Percentiles rank a stretch among this genome's conserved stretches.
Evolutionary conservation across 2,888 invertebrate species (phyloP).

Genomic region (Cerceris ruficornis): DNA sequence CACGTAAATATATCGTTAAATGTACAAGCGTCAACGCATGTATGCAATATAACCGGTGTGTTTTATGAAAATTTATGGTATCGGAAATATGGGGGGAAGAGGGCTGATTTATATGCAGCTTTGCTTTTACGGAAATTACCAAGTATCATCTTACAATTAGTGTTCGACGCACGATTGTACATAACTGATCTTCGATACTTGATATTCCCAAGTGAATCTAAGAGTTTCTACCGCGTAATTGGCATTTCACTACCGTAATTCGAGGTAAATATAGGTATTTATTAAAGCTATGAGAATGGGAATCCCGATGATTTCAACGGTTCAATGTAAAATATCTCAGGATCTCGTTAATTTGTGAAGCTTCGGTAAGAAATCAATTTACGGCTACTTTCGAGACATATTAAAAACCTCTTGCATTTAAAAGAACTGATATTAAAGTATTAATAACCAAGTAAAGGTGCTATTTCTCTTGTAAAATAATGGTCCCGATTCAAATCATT

Average conservation of each 20-base stretch:
- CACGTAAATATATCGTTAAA: background rate
- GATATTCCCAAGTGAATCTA: conserved; percentile 47
- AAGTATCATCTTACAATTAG: conserved; percentile 26
- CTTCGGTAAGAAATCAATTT: too few species aligned
- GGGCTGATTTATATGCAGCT: conserved; percentile 46
- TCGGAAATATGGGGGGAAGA: conserved; percentile 39
- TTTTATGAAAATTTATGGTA: conserved; percentile 37
- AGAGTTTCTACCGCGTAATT: conserved; percentile 37
- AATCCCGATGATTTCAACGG: too few species aligned
- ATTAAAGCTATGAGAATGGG: background rate
- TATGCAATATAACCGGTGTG: conserved; percentile 2
- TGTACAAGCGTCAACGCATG: background rate
- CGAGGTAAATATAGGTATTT: conserved; percentile 25
- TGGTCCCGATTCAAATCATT: too few species aligned
- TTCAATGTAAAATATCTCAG: too few species aligned
- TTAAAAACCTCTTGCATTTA: too few species aligned
- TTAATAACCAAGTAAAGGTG: too few species aligned
- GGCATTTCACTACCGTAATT: conserved; percentile 40
- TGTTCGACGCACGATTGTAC: conserved; percentile 45
- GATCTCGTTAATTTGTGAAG: too few species aligned
- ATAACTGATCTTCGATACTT: conserved; percentile 33
- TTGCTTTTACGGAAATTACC: conserved; percentile 49
- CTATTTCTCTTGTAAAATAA: too few species aligned
- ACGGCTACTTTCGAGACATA: too few species aligned
- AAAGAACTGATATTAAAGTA: too few species aligned